phyloP scores from a whole-genome alignment of 1,140 invertebrate species.

The Neotoxoptera formosana region DNA sequence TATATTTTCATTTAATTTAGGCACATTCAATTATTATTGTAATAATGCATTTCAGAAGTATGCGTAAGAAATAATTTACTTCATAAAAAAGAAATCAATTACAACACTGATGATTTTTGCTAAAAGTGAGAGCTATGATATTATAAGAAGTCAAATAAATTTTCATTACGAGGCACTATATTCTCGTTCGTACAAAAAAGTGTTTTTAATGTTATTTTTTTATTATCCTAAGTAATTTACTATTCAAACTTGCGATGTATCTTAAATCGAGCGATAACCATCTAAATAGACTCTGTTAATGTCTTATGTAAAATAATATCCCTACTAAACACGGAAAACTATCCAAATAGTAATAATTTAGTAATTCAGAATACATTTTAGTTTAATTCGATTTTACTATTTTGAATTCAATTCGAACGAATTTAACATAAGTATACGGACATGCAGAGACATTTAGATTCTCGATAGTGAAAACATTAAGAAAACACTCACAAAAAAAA shows the following conservation, averaged over 20 bases:
- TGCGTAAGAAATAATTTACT: no score
- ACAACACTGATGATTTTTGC: background rate
- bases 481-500: slow-evolving; percentile 2
- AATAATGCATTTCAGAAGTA: background rate
- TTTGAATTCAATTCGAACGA: background rate
- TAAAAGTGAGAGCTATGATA: background rate
- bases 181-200: background rate
- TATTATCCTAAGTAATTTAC: background rate
- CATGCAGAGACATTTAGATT: background rate
- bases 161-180: background rate
- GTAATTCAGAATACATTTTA: background rate
- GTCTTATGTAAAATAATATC: background rate
- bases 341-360: background rate
- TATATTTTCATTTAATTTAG: background rate
- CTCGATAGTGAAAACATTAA: background rate
- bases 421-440: background rate
- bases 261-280: background rate
- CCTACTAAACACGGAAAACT: background rate
- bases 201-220: background rate
- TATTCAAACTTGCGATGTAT: background rate
- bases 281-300: background rate
- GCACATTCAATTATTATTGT: background rate
- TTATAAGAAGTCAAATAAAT: background rate
- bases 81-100: background rate
- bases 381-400: background rate